A percentile compares a stretch with the other conserved stretches of the same genome.
These are phyloP conservation scores for Trichogramma dendrolimi DNA, from an alignment of 2,888 invertebrate genomes.

Conservation along the genomic window DNA sequence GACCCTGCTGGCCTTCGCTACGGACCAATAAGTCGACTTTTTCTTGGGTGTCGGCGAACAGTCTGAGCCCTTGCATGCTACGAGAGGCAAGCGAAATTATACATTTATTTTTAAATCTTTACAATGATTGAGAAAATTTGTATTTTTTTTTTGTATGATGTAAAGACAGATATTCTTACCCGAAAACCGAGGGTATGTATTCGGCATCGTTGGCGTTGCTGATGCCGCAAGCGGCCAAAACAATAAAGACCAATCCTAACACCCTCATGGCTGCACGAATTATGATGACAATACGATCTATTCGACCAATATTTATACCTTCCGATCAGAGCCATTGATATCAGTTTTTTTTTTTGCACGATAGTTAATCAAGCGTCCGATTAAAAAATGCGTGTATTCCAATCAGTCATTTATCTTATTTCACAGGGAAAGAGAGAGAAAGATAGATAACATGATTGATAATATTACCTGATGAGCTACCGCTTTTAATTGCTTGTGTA, in stretches of 20 bases:
- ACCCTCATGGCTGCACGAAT: slow-evolving; percentile 3
- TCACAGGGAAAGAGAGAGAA: no score
- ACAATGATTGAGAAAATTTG: neutral
- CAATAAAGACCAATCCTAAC: neutral
- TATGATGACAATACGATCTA: neutral
- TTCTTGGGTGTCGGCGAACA: slow-evolving; percentile 32
- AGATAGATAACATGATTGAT: no score
- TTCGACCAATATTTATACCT: no score
- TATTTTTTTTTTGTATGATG: neutral
- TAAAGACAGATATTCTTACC: slow-evolving; percentile 4
- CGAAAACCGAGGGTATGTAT: slow-evolving; percentile 9
- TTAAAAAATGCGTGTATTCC: no score
- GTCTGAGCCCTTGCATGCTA: slow-evolving; percentile 40
- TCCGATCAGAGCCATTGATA: no score
- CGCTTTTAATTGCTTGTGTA: no score
- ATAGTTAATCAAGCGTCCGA: no score
- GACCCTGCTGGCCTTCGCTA: slow-evolving; percentile 32
- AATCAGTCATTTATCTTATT: no score
- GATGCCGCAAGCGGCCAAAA: neutral
- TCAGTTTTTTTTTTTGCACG: no score
- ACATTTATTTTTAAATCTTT: neutral
- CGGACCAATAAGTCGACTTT: slow-evolving; percentile 32
- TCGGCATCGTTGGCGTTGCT: neutral
- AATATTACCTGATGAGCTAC: no score
- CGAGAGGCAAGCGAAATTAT: neutral